Base-by-base conservation (phyloP, 2,113 vertebrate species). In the Terrapene triunguis region DNA sequence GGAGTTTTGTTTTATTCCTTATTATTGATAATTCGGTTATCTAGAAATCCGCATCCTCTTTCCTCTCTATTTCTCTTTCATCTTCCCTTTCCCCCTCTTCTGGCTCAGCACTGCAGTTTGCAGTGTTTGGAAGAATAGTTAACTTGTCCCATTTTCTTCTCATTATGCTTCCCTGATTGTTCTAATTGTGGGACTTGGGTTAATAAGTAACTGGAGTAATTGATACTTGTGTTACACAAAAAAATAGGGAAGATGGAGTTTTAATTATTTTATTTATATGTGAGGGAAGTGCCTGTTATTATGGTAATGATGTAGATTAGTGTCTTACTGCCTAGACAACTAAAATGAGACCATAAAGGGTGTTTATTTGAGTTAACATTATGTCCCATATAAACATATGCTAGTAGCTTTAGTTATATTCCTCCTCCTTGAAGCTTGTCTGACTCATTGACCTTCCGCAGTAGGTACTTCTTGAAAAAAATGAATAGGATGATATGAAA, bases 111-210 rank as follows among this genome's bases (percentile, higher is more conserved):
- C 35, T 0, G 0, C 27, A 51, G 79, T 54, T 72, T 81, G 44
- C 35, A 54, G 32, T 27, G 44, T 86, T 96, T 80, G 47, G 85
- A 88, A 92, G 48, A 55, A 82, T 57, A 32, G 90, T 91, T 83
- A 80, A 84, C 87, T 88, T 90, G 47, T 81, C 38, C 27, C 27
- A 44, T 87, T 96, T 94, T 89, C 48, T 95, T 95, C 38, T 92
- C 55, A 12, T 57, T 90, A 44, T 82, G 38, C 79, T 96, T 93
- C 91, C 80, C 59, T 92, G 82, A 19, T 53, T 88, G 8, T 38
- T 93, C 11, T 87, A 92, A 80, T 87, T 93, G 89, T 90, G 86
- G 29, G 48, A 72, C 10, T 3, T 57, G 50, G 90, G 44, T 83
- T 69, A 94, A 84, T 74, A 19, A 93, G n/a, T 89, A 83, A 74